A percentile compares a stretch with the other conserved stretches of the same genome.
Conservation (phyloP, 2,113 vertebrate genomes). For the Xiphorhynchus elegans region DNA sequence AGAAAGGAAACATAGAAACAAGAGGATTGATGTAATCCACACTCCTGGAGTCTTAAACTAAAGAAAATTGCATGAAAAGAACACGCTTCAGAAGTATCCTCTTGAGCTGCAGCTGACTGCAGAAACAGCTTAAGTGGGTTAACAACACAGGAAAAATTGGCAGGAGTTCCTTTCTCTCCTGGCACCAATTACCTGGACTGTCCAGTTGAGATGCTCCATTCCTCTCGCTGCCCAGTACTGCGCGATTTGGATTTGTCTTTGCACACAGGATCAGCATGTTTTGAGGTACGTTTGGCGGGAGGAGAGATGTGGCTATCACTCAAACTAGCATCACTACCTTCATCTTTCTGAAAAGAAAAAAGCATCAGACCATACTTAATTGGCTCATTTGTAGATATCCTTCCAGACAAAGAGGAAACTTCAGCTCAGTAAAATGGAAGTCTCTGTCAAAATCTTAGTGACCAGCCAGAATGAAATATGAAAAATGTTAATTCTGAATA, state of each 20-base stretch:
- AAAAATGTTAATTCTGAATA: neutral
- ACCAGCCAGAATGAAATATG: neutral
- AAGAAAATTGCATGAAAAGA: neutral
- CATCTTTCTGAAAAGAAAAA: conserved; percentile 83
- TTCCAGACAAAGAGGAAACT: neutral
- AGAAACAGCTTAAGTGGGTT: neutral
- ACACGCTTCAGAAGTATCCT: neutral
- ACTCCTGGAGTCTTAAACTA: neutral
- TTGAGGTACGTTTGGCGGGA: conserved; percentile 90
- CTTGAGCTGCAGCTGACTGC: neutral
- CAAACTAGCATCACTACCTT: conserved; percentile 89
- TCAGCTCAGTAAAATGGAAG: neutral
- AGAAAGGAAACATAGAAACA: neutral
- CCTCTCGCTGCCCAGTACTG: conserved; percentile 89
- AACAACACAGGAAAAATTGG: neutral
- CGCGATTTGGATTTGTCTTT: conserved; percentile 94
- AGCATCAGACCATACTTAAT: neutral
- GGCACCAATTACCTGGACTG: conserved; percentile 85
- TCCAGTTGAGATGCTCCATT: conserved; percentile 90
- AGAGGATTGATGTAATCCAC: neutral
- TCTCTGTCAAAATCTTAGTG: neutral
- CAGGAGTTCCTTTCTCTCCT: neutral
- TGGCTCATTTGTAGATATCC: neutral
- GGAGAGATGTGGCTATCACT: conserved; percentile 91
- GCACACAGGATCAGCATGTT: conserved; percentile 91